A percentile compares a stretch with the other conserved stretches of the same genome.
Evolutionary conservation across 2,888 invertebrate genomes (phyloP).

Genomic region (Stramonita haemastoma): DNA sequence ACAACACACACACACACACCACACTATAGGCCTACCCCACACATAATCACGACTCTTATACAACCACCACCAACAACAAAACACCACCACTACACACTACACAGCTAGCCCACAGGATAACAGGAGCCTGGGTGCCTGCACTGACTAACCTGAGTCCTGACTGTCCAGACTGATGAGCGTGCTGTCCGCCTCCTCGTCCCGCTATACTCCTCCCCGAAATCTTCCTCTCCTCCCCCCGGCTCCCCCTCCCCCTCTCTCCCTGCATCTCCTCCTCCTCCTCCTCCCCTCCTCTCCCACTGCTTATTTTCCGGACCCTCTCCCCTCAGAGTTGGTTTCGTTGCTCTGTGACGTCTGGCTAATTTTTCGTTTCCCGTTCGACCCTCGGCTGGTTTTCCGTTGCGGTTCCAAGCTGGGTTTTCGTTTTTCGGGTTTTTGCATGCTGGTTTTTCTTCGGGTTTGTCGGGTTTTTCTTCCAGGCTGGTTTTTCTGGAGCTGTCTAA

Average conservation of each 20-base stretch:
- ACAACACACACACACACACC: no score
- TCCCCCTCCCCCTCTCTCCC: not conserved
- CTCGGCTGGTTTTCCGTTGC: not conserved
- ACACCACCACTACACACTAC: no score
- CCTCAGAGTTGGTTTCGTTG: not conserved
- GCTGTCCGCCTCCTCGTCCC: conserved; percentile 29
- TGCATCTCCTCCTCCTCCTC: not conserved
- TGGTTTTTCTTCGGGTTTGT: not conserved
- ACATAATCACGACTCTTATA: no score
- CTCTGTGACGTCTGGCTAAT: not conserved
- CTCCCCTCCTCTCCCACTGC: not conserved
- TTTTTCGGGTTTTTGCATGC: not conserved
- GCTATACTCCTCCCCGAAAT: not conserved
- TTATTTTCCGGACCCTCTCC: not conserved
- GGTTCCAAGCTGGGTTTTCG: not conserved
- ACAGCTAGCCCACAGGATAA: no score
- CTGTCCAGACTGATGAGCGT: conserved; percentile 43
- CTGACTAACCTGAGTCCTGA: conserved; percentile 49
- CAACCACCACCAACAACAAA: no score
- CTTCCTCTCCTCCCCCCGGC: conserved; percentile 31
- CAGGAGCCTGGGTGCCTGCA: no score
- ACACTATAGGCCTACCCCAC: no score
- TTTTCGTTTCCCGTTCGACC: not conserved
- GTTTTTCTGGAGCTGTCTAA: not conserved
- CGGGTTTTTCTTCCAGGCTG: not conserved